phyloP scores from a whole-genome alignment of 2,888 invertebrate genomes.

The Brenthis hecate region DNA sequence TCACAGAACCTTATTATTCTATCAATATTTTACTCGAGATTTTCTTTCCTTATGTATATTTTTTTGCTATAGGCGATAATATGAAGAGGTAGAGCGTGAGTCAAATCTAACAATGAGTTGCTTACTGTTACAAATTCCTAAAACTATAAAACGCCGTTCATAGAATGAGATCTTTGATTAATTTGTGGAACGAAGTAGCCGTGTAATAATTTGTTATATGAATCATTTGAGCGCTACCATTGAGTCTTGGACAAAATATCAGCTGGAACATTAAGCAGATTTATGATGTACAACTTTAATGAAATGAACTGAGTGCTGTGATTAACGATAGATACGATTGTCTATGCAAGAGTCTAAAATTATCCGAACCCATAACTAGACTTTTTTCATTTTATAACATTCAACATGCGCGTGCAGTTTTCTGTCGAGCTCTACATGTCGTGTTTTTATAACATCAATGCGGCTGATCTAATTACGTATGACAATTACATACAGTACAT shows the following conservation, averaged over 20 bases:
- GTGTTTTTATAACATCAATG: not conserved
- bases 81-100: conserved; percentile 37
- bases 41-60: not conserved
- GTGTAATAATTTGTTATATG: conserved; percentile 46
- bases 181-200: conserved; percentile 45
- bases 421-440: not conserved
- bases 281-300: conserved; percentile 31
- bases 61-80: conserved; percentile 10
- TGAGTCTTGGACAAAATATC: conserved; percentile 36
- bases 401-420: not conserved
- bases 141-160: conserved; percentile 46
- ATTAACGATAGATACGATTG: conserved; percentile 8
- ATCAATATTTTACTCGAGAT: conserved; percentile 32
- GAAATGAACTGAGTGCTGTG: conserved; percentile 20
- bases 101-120: conserved; percentile 40
- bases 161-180: conserved; percentile 45
- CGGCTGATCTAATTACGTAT: conserved; percentile 15
- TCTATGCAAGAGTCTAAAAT: not conserved
- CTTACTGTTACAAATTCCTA: conserved; percentile 38
- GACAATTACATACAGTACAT: conserved; percentile 30
- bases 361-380: not conserved
- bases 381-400: not conserved
- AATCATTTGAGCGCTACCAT: conserved; percentile 43
- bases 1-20: not conserved
- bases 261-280: conserved; percentile 35